Base-by-base conservation (phyloP, 1,140 invertebrate species). In the Drosophila arawakana region DNA sequence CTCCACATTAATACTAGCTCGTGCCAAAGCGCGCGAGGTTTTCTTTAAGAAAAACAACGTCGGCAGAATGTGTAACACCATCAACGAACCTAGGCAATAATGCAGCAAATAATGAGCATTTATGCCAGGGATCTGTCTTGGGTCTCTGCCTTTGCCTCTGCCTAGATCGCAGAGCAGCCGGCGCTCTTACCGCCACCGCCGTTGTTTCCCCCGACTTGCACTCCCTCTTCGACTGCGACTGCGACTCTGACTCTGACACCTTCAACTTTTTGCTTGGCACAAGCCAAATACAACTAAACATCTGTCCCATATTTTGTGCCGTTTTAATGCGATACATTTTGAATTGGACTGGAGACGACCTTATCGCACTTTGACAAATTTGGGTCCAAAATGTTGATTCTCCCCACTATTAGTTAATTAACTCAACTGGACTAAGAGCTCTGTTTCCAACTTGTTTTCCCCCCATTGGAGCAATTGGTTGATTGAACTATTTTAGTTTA, bases 301-400 rank as follows among this genome's bases (percentile, higher is more conserved):
- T 89, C 84, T 89, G 84, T 89, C 84, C 85, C 84, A 89, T 89
- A 89, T 89, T 79, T 89, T 81, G 84, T 89, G 80, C 68, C 75
- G 75, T 80, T 84, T 88, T 89, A 89, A 90, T 90, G 84, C 54
- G 69, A 63, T 62, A 65, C 46, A 72, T 58, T 70, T 37, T 41
- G 54, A 58, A 67, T 58, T 71, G 43, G 59, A 47, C 46, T 66
- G 69, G 67, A 46, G 30, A 18, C 49, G 44, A 73, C 65, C 63
- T 88, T 88, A 86, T 86, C 80, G 69, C 49, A 9, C 37, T 41
- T 52, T 76, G 68, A 86, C 76, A 73, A 89, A 88, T 88, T 66
- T 75, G 78, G 59, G 34, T 65, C 58, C 52, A 44, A 25, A 25
- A 41, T 10, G 10, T 13, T 11, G n/a, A 18, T 60, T 52, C 66